A percentile compares a stretch with the other conserved stretches of the same genome.
Conservation (phyloP, 1,140 invertebrate genomes). For the Rhopalosiphum maidis region DNA sequence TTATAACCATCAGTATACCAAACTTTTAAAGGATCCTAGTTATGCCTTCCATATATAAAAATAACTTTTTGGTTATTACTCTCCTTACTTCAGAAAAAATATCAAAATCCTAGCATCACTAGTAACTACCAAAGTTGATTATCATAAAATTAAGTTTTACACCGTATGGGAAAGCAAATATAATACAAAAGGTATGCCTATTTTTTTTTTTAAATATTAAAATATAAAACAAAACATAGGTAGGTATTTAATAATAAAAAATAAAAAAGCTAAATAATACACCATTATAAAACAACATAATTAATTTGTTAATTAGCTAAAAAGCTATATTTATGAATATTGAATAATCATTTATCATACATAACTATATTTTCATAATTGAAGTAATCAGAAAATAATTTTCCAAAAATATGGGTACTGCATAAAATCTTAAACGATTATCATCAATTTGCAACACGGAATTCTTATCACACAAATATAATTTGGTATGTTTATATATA, state of each 20-base stretch:
- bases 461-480: background rate
- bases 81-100: background rate
- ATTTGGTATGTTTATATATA: background rate
- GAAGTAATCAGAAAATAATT: background rate
- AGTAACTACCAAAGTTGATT: background rate
- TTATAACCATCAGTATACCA: background rate
- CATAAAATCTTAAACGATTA: background rate
- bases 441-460: background rate
- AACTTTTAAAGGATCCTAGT: background rate
- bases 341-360: constrained; percentile 7
- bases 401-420: background rate
- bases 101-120: no score
- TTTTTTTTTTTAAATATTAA: no score
- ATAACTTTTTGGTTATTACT: no score
- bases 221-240: no score
- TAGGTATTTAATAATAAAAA: no score
- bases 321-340: constrained; percentile 13
- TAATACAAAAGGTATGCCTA: no score
- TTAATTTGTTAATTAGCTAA: background rate
- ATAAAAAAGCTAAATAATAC: background rate
- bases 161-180: background rate
- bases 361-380: background rate
- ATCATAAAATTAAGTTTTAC: background rate
- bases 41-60: no score
- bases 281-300: background rate